A percentile compares a stretch with the other conserved stretches of the same genome.
phyloP scores from a whole-genome alignment of 2,113 vertebrate genomes.

The Leucoraja erinaceus region DNA sequence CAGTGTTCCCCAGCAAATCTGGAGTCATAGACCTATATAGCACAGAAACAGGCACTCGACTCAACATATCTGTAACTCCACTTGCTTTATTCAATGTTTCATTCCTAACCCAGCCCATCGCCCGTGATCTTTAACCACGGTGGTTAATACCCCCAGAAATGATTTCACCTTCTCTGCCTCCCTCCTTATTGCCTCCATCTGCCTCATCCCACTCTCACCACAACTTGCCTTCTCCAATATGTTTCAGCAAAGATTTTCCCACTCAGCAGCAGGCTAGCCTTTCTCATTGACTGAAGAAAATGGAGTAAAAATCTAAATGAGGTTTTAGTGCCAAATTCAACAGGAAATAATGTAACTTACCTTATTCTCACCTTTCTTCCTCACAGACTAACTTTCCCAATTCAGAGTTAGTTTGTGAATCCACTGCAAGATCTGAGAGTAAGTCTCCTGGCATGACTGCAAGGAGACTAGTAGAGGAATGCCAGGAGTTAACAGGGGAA shows the following conservation, averaged over 20 bases:
- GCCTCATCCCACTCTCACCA: neutral
- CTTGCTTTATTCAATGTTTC: neutral
- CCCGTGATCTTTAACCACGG: neutral
- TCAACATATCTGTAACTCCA: neutral
- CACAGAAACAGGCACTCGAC: too few species aligned
- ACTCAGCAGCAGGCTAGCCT: neutral
- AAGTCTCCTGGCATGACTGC: too few species aligned
- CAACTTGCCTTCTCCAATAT: neutral
- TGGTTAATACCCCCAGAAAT: too few species aligned
- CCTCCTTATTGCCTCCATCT: neutral
- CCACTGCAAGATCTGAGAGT: too few species aligned
- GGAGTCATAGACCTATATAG: too few species aligned
- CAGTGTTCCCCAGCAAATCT: too few species aligned
- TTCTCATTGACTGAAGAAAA: neutral
- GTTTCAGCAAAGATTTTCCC: neutral
- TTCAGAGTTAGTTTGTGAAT: too few species aligned
- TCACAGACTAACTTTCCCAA: too few species aligned
- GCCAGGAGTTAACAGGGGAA: too few species aligned
- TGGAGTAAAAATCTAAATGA: neutral
- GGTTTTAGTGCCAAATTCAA: neutral
- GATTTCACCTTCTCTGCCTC: neutral
- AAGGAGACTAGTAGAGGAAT: too few species aligned
- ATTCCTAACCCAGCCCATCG: neutral
- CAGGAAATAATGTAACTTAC: neutral
- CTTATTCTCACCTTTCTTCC: too few species aligned